Conservation (phyloP, 2,113 vertebrate species). For the Pygathrix nemaeus region DNA sequence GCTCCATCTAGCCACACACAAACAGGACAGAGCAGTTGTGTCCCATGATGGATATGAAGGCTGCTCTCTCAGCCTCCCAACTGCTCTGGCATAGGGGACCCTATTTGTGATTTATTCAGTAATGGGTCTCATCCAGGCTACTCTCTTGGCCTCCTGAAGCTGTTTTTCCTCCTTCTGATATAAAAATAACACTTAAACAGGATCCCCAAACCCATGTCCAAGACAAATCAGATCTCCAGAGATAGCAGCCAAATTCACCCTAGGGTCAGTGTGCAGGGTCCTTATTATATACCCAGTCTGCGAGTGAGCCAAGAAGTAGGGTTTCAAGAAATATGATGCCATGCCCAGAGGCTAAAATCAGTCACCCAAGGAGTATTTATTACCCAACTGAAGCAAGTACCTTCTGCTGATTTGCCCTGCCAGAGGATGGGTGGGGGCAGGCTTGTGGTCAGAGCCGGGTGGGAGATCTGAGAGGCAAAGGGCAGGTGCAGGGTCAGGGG, state of each 20-base stretch:
- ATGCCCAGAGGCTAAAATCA: constrained; percentile 48
- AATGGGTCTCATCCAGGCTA: not conserved
- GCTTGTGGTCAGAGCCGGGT: not conserved
- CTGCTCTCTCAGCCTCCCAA: not conserved
- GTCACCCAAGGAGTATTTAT: constrained; percentile 39
- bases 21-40: not conserved
- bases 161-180: constrained; percentile 33
- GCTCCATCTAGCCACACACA: not conserved
- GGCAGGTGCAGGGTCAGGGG: not conserved
- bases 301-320: constrained; percentile 6
- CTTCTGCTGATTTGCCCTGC: not conserved
- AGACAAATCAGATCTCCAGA: constrained; percentile 32
- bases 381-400: constrained; percentile 8
- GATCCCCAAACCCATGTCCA: not conserved
- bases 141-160: not conserved
- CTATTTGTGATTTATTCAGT: not conserved
- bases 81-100: not conserved
- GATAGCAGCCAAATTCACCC: not conserved
- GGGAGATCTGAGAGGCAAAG: not conserved
- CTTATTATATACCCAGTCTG: constrained; percentile 39
- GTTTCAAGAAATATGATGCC: constrained; percentile 61
- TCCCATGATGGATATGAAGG: not conserved
- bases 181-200: constrained; percentile 58
- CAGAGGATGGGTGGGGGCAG: not conserved
- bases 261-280: constrained; percentile 13